Evolutionary conservation across 2,797 vertebrate species (phyloP), one percentile per base, ranked within the genome.

Genomic region (Myotis vivesi): DNA sequence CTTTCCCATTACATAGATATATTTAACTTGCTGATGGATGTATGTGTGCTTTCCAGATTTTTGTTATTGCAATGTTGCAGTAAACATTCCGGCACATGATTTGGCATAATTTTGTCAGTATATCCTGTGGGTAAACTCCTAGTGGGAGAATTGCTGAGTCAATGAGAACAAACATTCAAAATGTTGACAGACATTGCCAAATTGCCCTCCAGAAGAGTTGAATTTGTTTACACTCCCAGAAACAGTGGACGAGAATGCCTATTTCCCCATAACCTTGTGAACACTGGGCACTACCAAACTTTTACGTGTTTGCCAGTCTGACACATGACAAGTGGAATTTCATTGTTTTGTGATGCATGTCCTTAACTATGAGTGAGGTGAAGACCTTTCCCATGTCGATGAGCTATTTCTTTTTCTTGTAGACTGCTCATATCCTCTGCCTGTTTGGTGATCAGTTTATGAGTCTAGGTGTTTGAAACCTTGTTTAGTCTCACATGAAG

Each of bases 101-200:
- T 83, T 33, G 79, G 76, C 80, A 72, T 68, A 75, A 83, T 87
- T 80, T 92, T 94, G 41, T 28, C 69, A 75, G 25, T 71, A 30
- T 81, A 89, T 81, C 36, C 72, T 20, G 6, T 51, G 59, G 90
- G 93, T 64, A 87, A 94, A 91, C 89, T 80, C 71, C 59, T 73
- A 80, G 57, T 22, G 20, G 33, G 71, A 55, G 89, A 89, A 80
- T 44, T 75, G 89, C 89, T 84, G 87, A 92, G 33, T 94, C 83
- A 88, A 46, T n/a, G n/a, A 87, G n/a, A 69, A 81, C 49, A 46
- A 46, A 33, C 85, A 71, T 85, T 91, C 51, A 51, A 73, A 92
- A 94, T 95, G 87, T 91, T 94, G 92, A 95, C 88, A 94, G 95
- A 85, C 49, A 30, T 81, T 95, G 91, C 88, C 87, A 86, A 95